Evolutionary conservation across 2,797 vertebrate genomes (phyloP).

Genomic region (Bradypodion ventrale): DNA sequence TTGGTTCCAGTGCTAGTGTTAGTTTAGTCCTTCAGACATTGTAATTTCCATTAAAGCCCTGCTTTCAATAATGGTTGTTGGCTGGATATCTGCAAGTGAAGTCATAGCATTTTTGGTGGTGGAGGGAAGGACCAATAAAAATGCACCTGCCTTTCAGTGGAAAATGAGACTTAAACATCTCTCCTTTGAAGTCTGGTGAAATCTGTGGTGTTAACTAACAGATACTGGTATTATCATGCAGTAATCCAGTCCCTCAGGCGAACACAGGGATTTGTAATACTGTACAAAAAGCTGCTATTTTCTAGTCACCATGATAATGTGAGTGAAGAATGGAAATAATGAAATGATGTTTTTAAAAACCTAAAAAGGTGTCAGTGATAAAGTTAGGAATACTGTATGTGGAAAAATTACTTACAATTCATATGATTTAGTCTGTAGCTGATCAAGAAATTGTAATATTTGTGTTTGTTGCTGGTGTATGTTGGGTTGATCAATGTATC

Average conservation of each 20-base stretch:
- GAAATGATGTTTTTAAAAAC: slow-evolving; percentile 64
- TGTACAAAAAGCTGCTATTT: slow-evolving; percentile 68
- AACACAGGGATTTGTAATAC: slow-evolving; percentile 66
- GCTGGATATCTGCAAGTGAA: slow-evolving; percentile 78
- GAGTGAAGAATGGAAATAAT: slow-evolving; percentile 61
- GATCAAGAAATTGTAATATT: not conserved
- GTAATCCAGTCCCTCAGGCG: slow-evolving; percentile 71
- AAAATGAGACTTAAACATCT: slow-evolving; percentile 80
- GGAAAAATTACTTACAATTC: slow-evolving; percentile 33
- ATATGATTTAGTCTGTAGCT: slow-evolving; percentile 17
- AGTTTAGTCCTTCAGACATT: slow-evolving; percentile 75
- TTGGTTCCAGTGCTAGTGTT: slow-evolving; percentile 76
- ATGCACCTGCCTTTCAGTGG: slow-evolving; percentile 86
- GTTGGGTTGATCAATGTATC: too few relatives aligned
- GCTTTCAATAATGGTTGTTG: slow-evolving; percentile 79
- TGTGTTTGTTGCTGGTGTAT: not conserved
- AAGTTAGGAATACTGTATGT: slow-evolving; percentile 54
- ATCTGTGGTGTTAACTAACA: slow-evolving; percentile 77
- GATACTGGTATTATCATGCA: slow-evolving; percentile 75
- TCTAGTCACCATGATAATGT: slow-evolving; percentile 65
- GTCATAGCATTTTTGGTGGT: slow-evolving; percentile 82
- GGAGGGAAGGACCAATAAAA: slow-evolving; percentile 83
- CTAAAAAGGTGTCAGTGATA: slow-evolving; percentile 45
- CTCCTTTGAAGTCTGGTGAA: slow-evolving; percentile 76
- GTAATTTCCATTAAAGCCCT: slow-evolving; percentile 80